Evolutionary conservation across 2,888 invertebrate genomes (phyloP).

Genomic region (Lasioglossum morio): DNA sequence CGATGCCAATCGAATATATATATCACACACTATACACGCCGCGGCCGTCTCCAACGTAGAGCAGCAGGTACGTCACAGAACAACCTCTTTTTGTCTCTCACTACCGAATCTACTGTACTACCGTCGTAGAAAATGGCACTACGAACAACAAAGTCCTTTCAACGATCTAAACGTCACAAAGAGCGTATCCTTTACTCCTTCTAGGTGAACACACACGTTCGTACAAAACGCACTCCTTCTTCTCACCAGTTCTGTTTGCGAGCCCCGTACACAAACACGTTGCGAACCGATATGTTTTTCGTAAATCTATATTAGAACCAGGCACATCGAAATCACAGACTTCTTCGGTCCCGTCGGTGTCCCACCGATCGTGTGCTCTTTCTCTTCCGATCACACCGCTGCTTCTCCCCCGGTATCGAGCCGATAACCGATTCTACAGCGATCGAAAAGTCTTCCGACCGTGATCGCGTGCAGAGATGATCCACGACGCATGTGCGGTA

Average conservation of each 20-base stretch:
- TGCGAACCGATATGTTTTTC: conserved; percentile 44
- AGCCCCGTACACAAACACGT: conserved; percentile 24
- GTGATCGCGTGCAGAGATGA: conserved; percentile 16
- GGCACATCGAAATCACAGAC: conserved; percentile 73
- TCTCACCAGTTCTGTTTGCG: conserved; percentile 36
- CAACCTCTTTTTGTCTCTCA: conserved; percentile 36
- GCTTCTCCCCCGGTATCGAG: conserved; percentile 5
- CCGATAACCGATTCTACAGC: conserved; percentile 12
- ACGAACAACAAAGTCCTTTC: conserved; percentile 14
- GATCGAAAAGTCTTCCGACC: background rate
- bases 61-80: conserved; percentile 17
- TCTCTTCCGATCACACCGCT: conserved; percentile 11
- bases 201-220: conserved; percentile 35
- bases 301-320: conserved; percentile 55
- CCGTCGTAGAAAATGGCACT: conserved; percentile 49
- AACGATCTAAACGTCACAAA: conserved; percentile 1
- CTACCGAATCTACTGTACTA: conserved; percentile 13
- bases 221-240: conserved; percentile 21
- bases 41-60: background rate
- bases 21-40: conserved; percentile 58
- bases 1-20: conserved; percentile 40
- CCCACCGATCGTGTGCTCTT: conserved; percentile 45
- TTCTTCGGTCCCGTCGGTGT: conserved; percentile 63
- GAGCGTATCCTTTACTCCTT: conserved; percentile 40
- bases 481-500: background rate